Evolutionary conservation across 2,113 vertebrate genomes (phyloP), one percentile per base, ranked within the genome.

Genomic region (Neotoma lepida): DNA sequence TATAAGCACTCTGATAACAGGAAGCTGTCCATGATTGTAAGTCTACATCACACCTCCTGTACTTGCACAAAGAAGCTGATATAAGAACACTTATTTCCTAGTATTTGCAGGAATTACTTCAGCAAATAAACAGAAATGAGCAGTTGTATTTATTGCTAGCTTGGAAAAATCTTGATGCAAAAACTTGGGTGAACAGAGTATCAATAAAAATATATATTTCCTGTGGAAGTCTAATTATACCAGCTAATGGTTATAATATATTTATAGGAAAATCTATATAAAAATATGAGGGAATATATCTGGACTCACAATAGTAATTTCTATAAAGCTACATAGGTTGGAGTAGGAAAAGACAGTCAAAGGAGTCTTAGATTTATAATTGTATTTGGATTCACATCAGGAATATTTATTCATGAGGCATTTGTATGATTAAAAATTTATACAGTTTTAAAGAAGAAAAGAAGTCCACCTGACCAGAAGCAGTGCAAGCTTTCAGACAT

Each of bases 391-490:
- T 90, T 95, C 56, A 90, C 78, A 80, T 82, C 58, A 90, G 46
- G 10, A 89, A 95, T 94, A 71, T 78, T 44, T 92, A 94, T 54
- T 95, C 30, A 91, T 85, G 85, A 92, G 68, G 26, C 20, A 88
- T 24, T 89, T 89, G 10, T 88, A 30, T 86, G 87, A 93, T 95
- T 91, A 96, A 94, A 97, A 96, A 71, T 91, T 76, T 94, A 77
- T 86, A 70, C 2, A 66, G 13, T 89, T 94, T 95, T 93, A 58
- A 96, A 95, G 76, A 93, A 86, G 58, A 96, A 85, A n/a, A 70
- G 68, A 81, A 46, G 39, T 71, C 24, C 33, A 84, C n/a, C 66
- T 39, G 13, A 88, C 56, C 90, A 66, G 41, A 94, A 92, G 71
- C 49, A 90, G 49, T 33, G 30, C 3, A 24, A 5, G 5, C 58